Percentiles rank a stretch among this genome's conserved stretches.
phyloP scores from a whole-genome alignment of 1,140 invertebrate genomes.

The Trypoxylus dichotomus region DNA sequence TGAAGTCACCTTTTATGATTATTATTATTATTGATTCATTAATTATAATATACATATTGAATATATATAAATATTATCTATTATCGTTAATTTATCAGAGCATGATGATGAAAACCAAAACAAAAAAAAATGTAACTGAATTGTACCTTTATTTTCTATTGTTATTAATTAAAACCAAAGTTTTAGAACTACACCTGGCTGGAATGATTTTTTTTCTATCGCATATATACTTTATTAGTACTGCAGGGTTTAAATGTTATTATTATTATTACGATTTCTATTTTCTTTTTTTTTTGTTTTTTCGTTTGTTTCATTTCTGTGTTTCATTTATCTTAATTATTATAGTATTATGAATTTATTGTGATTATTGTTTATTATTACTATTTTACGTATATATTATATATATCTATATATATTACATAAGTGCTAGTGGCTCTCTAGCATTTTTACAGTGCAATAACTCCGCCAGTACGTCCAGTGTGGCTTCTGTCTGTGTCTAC shows the following conservation, averaged over 20 bases:
- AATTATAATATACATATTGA: slow-evolving; percentile 29
- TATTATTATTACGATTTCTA: background rate
- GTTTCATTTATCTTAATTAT: background rate
- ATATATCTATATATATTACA: background rate
- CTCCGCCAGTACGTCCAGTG: slow-evolving; percentile 41
- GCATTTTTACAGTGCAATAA: slow-evolving; percentile 33
- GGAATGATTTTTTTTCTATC: slow-evolving; percentile 37
- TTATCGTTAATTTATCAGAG: slow-evolving; percentile 45
- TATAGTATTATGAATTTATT: slow-evolving; percentile 13
- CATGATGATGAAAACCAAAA: slow-evolving; percentile 36
- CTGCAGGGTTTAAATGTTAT: slow-evolving; percentile 13
- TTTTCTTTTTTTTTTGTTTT: slow-evolving; percentile 8
- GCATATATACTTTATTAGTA: no score
- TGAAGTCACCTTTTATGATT: slow-evolving; percentile 37
- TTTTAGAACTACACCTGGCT: slow-evolving; percentile 46
- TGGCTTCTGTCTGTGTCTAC: slow-evolving; percentile 52
- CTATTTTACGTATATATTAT: background rate
- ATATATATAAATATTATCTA: slow-evolving; percentile 31
- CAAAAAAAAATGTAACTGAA: slow-evolving; percentile 47
- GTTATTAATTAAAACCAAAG: slow-evolving; percentile 52
- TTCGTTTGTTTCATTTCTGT: background rate
- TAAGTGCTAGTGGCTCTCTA: slow-evolving; percentile 42
- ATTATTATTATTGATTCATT: slow-evolving; percentile 7
- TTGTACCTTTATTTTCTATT: slow-evolving; percentile 53
- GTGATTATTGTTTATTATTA: slow-evolving; percentile 3